phyloP scores from a whole-genome alignment of 2,113 vertebrate genomes.

The Heterotis niloticus region DNA sequence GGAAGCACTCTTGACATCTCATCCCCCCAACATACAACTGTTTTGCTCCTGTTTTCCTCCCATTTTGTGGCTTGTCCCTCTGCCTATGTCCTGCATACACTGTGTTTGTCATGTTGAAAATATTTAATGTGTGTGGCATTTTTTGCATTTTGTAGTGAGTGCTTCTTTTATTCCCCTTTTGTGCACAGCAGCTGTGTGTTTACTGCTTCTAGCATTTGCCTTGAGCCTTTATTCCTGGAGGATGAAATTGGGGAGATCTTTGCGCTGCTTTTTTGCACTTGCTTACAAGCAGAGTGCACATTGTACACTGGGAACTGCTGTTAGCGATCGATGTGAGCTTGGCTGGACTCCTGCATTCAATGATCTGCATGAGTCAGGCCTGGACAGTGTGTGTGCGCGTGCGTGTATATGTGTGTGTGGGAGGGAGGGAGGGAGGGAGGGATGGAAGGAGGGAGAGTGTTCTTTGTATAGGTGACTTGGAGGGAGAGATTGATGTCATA shows the following conservation, averaged over 20 bases:
- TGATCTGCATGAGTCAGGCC: not conserved
- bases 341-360: not conserved
- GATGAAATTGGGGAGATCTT: not conserved
- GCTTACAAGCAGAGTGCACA: not conserved
- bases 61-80: not conserved
- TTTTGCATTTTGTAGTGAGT: not conserved
- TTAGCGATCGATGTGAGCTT: not conserved
- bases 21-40: too few relatives aligned
- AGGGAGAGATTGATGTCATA: not conserved
- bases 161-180: not conserved
- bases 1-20: slow-evolving; percentile 19
- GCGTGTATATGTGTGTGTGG: slow-evolving; percentile 1
- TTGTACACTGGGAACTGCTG: not conserved
- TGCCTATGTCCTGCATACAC: not conserved
- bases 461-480: not conserved
- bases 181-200: not conserved
- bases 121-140: not conserved
- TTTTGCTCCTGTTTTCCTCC: not conserved
- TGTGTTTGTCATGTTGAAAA: not conserved
- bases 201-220: too few relatives aligned
- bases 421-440: not conserved
- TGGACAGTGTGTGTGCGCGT: not conserved
- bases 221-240: not conserved
- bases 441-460: not conserved
- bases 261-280: not conserved